Percentiles rank a stretch among this genome's conserved stretches.
phyloP scores from a whole-genome alignment of 2,797 vertebrate species.

The Rhinichthys osculus region DNA sequence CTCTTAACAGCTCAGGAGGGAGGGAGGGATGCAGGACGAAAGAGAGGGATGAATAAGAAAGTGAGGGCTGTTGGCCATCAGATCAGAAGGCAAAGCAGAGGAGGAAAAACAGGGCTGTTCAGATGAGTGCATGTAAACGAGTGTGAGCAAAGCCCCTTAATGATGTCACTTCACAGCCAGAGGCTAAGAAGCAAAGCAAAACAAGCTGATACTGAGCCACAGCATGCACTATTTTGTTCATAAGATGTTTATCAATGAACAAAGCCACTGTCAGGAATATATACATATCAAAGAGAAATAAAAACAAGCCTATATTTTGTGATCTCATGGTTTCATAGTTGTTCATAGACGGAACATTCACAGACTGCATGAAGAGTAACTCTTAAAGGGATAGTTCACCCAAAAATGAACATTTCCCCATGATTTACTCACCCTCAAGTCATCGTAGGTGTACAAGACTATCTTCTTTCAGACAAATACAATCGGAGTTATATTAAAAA shows the following conservation, averaged over 20 bases:
- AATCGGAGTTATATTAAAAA: too few relatives aligned
- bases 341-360: background rate
- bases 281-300: slow-evolving; percentile 18
- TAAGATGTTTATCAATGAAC: slow-evolving; percentile 27
- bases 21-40: slow-evolving; percentile 21
- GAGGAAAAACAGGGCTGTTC: slow-evolving; percentile 35
- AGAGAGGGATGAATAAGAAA: slow-evolving; percentile 31
- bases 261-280: background rate
- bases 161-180: slow-evolving; percentile 57
- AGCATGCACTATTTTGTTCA: slow-evolving; percentile 13
- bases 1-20: slow-evolving; percentile 59
- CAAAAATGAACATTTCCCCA: too few relatives aligned
- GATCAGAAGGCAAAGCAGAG: slow-evolving; percentile 55
- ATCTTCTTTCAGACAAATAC: too few relatives aligned
- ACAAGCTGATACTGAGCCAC: slow-evolving; percentile 47
- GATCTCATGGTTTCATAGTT: background rate
- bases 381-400: background rate
- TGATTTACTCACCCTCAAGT: too few relatives aligned
- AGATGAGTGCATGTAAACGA: slow-evolving; percentile 66
- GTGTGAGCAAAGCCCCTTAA: slow-evolving; percentile 45
- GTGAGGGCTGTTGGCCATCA: slow-evolving; percentile 59
- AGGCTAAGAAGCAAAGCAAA: slow-evolving; percentile 24
- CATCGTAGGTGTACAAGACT: too few relatives aligned
- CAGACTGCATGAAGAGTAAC: background rate
- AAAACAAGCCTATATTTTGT: background rate